A percentile compares a stretch with the other conserved stretches of the same genome.
These are phyloP conservation scores for Seriola aureovittata DNA, from an alignment of 2,113 vertebrate genomes.

Conservation along the genomic window DNA sequence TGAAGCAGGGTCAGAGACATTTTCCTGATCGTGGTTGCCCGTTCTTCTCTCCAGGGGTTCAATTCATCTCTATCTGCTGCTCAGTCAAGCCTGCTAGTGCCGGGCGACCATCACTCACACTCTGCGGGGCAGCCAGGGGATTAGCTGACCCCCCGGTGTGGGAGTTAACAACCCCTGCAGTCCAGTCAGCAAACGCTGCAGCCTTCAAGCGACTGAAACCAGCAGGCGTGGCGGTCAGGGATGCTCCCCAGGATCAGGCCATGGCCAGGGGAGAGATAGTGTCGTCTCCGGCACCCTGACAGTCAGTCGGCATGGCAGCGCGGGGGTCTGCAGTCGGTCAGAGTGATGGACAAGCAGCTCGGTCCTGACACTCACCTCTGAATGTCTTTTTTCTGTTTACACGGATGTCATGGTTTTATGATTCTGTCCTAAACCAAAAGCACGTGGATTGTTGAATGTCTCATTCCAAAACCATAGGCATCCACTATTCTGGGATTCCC, in stretches of 20 bases:
- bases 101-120: constrained; percentile 64
- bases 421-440: background rate
- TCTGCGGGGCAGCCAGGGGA: constrained; percentile 58
- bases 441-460: background rate
- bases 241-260: constrained; percentile 73
- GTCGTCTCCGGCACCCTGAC: constrained; percentile 77
- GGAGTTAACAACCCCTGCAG: constrained; percentile 69
- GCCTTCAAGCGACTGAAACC: constrained; percentile 38
- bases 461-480: too few species aligned
- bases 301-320: constrained; percentile 53
- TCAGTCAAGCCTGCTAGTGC: constrained; percentile 55
- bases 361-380: constrained; percentile 26
- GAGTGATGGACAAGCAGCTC: constrained; percentile 48
- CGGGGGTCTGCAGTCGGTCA: constrained; percentile 56
- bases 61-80: constrained; percentile 66
- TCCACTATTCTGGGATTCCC: too few species aligned
- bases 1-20: constrained; percentile 51
- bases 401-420: background rate
- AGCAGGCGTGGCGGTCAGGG: constrained; percentile 52
- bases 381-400: background rate
- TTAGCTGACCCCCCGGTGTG: constrained; percentile 73
- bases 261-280: constrained; percentile 69
- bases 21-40: constrained; percentile 41
- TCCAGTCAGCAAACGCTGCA: constrained; percentile 67
- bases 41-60: constrained; percentile 41